Percentiles rank a stretch among this genome's conserved stretches.
Conservation (phyloP, 2,797 vertebrate genomes). For the Cuculus canorus region DNA sequence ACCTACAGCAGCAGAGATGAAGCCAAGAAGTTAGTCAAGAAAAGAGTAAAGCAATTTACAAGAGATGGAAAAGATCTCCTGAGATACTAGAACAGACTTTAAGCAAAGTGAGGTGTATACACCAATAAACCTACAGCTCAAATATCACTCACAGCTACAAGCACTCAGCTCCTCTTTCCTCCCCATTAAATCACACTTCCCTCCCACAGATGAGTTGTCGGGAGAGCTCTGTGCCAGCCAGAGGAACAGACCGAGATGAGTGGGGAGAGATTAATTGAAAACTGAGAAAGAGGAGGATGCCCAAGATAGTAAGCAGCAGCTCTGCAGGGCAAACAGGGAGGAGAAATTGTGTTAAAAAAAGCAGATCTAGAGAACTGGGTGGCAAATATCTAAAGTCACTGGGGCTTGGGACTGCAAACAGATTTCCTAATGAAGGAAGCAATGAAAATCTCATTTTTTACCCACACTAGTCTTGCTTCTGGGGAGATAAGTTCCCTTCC, state of each 20-base stretch:
- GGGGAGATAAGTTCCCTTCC: background rate
- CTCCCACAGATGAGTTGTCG: background rate
- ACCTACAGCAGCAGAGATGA: background rate
- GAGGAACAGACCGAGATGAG: slow-evolving; percentile 37
- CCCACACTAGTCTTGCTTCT: background rate
- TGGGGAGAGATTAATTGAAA: slow-evolving; percentile 39
- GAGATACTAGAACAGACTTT: background rate
- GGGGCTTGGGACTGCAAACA: background rate
- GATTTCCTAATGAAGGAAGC: background rate
- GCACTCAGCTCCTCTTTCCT: background rate
- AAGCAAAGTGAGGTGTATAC: background rate
- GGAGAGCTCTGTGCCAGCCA: background rate
- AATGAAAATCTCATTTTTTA: background rate
- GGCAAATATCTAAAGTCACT: background rate
- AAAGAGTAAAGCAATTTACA: background rate
- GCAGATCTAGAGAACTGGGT: background rate
- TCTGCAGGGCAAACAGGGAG: slow-evolving; percentile 40
- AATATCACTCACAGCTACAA: background rate
- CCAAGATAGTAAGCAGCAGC: slow-evolving; percentile 14
- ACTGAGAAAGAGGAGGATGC: slow-evolving; percentile 37
- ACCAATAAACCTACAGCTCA: slow-evolving; percentile 4
- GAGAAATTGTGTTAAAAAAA: slow-evolving; percentile 9
- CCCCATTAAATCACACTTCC: background rate
- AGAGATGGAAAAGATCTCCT: background rate
- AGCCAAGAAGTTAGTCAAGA: background rate